phyloP scores from a whole-genome alignment of 2,113 vertebrate genomes.

The Microcebus ravelobensis region DNA sequence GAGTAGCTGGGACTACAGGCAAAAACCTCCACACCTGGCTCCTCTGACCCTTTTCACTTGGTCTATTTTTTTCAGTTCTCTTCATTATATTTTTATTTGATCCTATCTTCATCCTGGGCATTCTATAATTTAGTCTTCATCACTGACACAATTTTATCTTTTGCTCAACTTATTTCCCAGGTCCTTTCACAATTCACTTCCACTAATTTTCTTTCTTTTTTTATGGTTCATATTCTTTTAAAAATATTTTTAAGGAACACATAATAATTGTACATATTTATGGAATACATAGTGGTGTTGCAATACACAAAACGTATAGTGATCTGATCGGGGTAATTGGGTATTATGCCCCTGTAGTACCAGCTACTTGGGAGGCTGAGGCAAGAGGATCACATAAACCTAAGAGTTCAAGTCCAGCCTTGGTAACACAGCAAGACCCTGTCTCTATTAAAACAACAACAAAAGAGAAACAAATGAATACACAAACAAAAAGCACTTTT shows the following conservation, averaged over 20 bases:
- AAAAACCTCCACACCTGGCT: too few relatives aligned
- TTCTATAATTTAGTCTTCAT: background rate
- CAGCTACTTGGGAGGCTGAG: background rate
- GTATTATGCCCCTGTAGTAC: background rate
- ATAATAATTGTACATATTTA: background rate
- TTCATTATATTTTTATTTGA: background rate
- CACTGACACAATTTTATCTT: background rate
- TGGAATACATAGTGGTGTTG: background rate
- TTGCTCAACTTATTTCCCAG: background rate
- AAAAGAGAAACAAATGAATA: too few relatives aligned
- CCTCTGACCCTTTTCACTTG: background rate
- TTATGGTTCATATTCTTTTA: background rate
- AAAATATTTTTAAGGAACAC: too few relatives aligned
- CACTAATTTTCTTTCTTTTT: background rate
- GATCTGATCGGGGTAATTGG: background rate
- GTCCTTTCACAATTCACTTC: background rate
- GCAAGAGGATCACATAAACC: background rate
- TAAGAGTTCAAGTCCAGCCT: background rate
- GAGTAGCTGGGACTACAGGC: too few relatives aligned
- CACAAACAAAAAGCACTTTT: background rate
- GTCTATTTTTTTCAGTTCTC: background rate
- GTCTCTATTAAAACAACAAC: background rate
- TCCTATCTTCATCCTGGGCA: background rate
- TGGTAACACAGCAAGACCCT: background rate
- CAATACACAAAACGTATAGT: background rate